Evolutionary conservation across 2,888 invertebrate species (phyloP).

Genomic region (Drosophila melanosoma): DNA sequence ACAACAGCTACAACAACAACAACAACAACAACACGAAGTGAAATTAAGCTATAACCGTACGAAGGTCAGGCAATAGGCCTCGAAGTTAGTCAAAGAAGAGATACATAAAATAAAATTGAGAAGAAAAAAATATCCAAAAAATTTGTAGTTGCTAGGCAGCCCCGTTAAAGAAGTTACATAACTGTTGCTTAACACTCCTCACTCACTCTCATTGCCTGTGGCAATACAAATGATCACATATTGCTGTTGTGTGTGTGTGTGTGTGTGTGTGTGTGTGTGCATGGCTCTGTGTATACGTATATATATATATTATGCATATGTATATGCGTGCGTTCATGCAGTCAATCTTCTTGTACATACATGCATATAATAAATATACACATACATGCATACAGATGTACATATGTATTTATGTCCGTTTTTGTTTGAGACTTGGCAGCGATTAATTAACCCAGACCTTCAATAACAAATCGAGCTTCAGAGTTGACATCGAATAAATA

Average conservation of each 20-base stretch:
- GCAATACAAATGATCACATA: background rate
- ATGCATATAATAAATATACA: conserved; percentile 39
- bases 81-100: conserved; percentile 5
- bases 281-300: background rate
- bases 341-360: background rate
- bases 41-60: conserved; percentile 5
- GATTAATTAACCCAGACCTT: conserved; percentile 77
- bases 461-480: conserved; percentile 58
- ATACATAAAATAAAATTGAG: conserved; percentile 2
- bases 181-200: conserved; percentile 8
- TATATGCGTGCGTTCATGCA: background rate
- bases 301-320: background rate
- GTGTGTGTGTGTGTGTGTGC: too few species aligned
- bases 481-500: conserved; percentile 17
- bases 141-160: background rate
- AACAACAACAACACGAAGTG: conserved; percentile 1
- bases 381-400: background rate
- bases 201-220: conserved; percentile 2
- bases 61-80: conserved; percentile 38
- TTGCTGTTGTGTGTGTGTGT: too few species aligned
- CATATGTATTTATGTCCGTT: background rate
- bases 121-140: conserved; percentile 5
- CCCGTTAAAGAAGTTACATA: conserved; percentile 49
- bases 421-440: conserved; percentile 28
- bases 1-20: conserved; percentile 23